phyloP scores from a whole-genome alignment of 2,888 invertebrate genomes.

The Eudemis profundana region DNA sequence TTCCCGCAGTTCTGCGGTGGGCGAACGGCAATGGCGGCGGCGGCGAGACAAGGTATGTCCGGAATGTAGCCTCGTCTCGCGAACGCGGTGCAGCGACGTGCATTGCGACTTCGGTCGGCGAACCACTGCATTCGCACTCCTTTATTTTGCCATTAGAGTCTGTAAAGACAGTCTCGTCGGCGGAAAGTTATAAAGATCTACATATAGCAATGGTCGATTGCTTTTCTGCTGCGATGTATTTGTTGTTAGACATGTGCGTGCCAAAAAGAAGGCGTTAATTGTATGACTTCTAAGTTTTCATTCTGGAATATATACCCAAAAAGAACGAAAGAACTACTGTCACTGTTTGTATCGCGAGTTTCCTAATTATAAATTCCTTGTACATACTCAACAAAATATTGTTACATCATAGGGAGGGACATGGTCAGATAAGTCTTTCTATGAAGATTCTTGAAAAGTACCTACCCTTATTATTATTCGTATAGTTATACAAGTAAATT shows the following conservation, averaged over 20 bases:
- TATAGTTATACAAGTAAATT: too few species aligned
- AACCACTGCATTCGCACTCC: conserved; percentile 59
- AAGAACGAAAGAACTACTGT: too few species aligned
- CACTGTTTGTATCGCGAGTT: too few species aligned
- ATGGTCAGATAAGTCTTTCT: too few species aligned
- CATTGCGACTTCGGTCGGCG: conserved; percentile 52
- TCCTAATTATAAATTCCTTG: too few species aligned
- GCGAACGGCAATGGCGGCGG: conserved; percentile 48
- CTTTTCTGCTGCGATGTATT: background rate
- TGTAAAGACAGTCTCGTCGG: conserved; percentile 12
- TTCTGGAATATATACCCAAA: too few species aligned
- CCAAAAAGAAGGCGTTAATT: background rate
- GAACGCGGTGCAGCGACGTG: conserved; percentile 49
- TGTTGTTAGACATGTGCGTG: background rate
- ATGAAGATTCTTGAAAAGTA: too few species aligned
- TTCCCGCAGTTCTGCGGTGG: conserved; percentile 45
- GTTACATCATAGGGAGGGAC: too few species aligned
- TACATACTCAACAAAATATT: too few species aligned
- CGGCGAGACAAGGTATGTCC: conserved; percentile 64
- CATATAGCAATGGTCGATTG: background rate
- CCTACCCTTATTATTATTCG: too few species aligned
- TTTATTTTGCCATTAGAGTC: conserved; percentile 29
- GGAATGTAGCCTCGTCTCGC: conserved; percentile 69
- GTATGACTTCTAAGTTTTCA: too few species aligned
- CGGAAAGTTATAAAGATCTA: conserved; percentile 1